phyloP scores from a whole-genome alignment of 2,113 vertebrate species.

The Sardina pilchardus region DNA sequence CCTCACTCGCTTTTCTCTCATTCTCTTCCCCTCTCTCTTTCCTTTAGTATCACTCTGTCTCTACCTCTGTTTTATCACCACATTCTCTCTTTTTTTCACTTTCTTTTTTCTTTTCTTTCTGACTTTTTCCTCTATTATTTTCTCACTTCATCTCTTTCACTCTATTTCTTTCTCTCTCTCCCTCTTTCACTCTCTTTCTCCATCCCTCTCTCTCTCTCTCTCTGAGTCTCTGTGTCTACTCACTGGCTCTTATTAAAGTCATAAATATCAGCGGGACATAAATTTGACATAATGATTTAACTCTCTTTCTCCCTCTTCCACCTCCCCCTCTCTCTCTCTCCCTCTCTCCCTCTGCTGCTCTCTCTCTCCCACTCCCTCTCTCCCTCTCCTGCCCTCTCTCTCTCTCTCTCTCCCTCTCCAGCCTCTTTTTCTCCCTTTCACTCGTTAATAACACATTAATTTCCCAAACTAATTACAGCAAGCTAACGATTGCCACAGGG shows the following conservation, averaged over 20 bases:
- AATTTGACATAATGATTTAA: constrained; percentile 44
- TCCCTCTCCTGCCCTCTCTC: not conserved
- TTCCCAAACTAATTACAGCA: constrained; percentile 63
- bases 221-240: constrained; percentile 9
- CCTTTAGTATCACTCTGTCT: not conserved
- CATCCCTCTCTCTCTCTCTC: constrained; percentile 18
- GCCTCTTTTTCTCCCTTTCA: constrained; percentile 14
- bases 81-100: not conserved
- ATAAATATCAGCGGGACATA: constrained; percentile 45
- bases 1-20: not conserved
- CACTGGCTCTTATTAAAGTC: constrained; percentile 38
- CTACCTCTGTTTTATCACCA: not conserved
- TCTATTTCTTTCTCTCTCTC: not conserved
- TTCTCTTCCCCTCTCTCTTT: constrained; percentile 10
- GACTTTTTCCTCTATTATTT: not conserved
- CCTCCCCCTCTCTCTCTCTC: not conserved
- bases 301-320: not conserved
- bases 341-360: not conserved
- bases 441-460: constrained; percentile 66
- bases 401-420: constrained; percentile 18
- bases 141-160: not conserved
- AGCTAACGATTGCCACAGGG: constrained; percentile 57
- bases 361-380: not conserved
- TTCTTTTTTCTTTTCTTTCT: not conserved
- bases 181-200: constrained; percentile 13